A percentile compares a stretch with the other conserved stretches of the same genome.
Evolutionary conservation across 2,113 vertebrate species (phyloP).

Genomic region (Scomber scombrus): DNA sequence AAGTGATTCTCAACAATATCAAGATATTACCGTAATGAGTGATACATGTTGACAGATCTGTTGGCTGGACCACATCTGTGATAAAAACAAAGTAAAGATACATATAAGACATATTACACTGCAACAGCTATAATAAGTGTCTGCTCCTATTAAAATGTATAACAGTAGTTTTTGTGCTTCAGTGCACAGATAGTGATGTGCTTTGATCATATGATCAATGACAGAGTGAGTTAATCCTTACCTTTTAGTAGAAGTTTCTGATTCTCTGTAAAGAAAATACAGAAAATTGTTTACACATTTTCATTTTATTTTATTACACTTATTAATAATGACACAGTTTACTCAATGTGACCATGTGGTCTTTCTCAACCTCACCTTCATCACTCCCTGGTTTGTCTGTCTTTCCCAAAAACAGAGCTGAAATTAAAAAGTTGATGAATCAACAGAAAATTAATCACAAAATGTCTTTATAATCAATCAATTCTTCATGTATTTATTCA

Average conservation of each 20-base stretch:
- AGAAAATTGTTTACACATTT: no score
- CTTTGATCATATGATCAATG: neutral
- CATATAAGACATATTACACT: neutral
- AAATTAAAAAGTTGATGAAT: no score
- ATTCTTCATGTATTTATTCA: no score
- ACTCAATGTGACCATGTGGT: neutral
- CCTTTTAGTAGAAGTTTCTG: rapidly evolving
- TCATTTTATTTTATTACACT: neutral
- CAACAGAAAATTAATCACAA: no score
- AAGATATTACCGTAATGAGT: conserved; percentile 23
- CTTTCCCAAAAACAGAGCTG: neutral
- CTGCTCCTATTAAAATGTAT: neutral
- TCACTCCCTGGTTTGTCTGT: neutral
- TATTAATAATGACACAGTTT: neutral
- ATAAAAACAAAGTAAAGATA: neutral
- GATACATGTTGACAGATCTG: neutral
- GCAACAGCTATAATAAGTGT: neutral
- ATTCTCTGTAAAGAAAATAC: neutral
- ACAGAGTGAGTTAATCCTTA: neutral
- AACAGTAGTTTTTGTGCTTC: neutral
- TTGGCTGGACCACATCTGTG: neutral
- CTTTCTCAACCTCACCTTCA: conserved; percentile 22
- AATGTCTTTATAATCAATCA: no score
- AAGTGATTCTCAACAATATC: neutral
- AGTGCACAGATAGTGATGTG: neutral